Conservation (phyloP, 2,797 vertebrate genomes). For the Gymnoscopelus braueri region DNA sequence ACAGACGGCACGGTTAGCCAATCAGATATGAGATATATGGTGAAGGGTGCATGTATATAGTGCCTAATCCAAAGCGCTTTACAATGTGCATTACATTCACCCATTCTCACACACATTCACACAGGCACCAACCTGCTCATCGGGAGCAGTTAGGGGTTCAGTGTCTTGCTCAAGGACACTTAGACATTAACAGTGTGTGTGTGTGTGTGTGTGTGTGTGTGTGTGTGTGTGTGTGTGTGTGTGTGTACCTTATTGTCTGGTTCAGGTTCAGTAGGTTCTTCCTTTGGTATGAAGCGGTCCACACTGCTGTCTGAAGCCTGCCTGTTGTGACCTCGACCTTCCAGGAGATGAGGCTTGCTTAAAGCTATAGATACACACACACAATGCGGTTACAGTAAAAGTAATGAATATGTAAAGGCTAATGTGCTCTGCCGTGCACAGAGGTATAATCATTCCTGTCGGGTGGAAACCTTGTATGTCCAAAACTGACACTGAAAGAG, state of each 20-base stretch:
- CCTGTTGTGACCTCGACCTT: slow-evolving; percentile 88
- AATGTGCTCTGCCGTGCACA: neutral
- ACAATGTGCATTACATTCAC: too few relatives aligned
- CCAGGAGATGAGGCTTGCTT: slow-evolving; percentile 89
- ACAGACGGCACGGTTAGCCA: slow-evolving; percentile 1
- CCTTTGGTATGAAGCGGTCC: slow-evolving; percentile 87
- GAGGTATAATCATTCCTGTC: too few relatives aligned
- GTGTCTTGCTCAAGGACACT: neutral
- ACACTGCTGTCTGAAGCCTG: slow-evolving; percentile 92
- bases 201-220: neutral
- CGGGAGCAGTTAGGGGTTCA: neutral
- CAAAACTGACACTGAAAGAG: too few relatives aligned
- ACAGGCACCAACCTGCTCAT: too few relatives aligned
- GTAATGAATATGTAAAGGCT: neutral
- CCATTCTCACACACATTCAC: too few relatives aligned
- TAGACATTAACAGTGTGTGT: neutral
- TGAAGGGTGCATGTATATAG: neutral
- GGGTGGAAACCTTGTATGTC: too few relatives aligned
- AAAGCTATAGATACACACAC: slow-evolving; percentile 74
- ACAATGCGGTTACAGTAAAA: neutral
- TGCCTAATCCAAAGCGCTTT: too few relatives aligned
- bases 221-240: too few relatives aligned
- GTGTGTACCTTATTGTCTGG: slow-evolving; percentile 87
- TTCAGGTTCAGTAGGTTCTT: slow-evolving; percentile 87
- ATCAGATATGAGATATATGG: neutral